Evolutionary conservation across 2,797 vertebrate genomes (phyloP).

Genomic region (Chaunax sp.): DNA sequence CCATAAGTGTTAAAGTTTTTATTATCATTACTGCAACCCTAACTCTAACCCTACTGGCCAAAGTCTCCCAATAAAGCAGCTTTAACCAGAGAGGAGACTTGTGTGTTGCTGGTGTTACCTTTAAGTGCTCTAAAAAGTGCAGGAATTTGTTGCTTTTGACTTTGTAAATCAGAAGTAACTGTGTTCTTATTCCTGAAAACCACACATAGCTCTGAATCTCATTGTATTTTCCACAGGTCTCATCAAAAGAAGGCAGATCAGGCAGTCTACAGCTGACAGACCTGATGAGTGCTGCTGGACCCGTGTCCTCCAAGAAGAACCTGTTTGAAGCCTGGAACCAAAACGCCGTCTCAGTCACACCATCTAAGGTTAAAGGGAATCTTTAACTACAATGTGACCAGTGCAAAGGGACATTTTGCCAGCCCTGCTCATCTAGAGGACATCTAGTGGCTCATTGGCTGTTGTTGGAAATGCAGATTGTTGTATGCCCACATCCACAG

Average conservation of each 20-base stretch:
- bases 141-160: neutral
- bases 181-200: neutral
- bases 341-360: constrained; percentile 45
- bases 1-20: no score
- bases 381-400: no score
- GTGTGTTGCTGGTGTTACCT: neutral
- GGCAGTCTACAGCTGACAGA: constrained; percentile 81
- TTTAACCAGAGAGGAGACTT: no score
- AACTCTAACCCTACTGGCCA: no score
- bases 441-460: no score
- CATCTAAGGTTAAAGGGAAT: constrained; percentile 86
- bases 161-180: neutral
- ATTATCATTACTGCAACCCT: neutral
- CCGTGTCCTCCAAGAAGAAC: constrained; percentile 88
- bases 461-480: no score
- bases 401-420: no score
- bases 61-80: no score
- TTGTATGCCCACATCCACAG: no score
- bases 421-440: no score
- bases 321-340: constrained; percentile 90
- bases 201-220: neutral
- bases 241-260: constrained; percentile 80
- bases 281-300: constrained; percentile 80
- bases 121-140: neutral
- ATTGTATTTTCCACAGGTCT: constrained; percentile 75